Conservation (phyloP, 2,113 vertebrate genomes). For the Paramisgurnus dabryanus region DNA sequence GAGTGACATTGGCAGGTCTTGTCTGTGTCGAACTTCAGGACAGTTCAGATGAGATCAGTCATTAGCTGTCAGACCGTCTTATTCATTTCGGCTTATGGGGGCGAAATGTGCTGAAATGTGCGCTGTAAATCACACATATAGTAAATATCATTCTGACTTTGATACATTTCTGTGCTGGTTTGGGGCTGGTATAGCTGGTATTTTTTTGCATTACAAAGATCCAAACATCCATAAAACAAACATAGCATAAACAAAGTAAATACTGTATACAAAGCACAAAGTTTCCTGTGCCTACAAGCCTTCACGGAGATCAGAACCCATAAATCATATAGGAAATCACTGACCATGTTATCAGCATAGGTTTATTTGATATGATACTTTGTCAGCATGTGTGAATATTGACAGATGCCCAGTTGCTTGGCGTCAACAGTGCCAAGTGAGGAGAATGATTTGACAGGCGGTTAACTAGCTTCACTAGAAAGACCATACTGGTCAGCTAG, state of each 20-base stretch:
- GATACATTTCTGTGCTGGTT: neutral
- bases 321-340: conserved; percentile 1
- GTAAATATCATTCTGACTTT: neutral
- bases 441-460: conserved; percentile 18
- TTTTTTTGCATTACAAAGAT: neutral
- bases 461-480: neutral
- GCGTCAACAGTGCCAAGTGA: conserved; percentile 1
- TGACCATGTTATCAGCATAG: neutral
- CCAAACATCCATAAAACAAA: neutral
- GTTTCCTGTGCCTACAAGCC: neutral
- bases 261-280: too few species aligned
- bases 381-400: conserved; percentile 13
- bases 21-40: neutral
- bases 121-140: neutral
- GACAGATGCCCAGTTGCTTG: conserved; percentile 17
- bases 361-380: conserved; percentile 1
- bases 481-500: neutral
- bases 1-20: conserved; percentile 14
- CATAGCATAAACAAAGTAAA: conserved; percentile 1
- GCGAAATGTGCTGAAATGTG: neutral
- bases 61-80: neutral
- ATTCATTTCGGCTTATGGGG: neutral
- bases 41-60: conserved; percentile 16
- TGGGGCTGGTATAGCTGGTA: too few species aligned
- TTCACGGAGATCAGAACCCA: conserved; percentile 16